These are phyloP conservation scores for Agonopterix alstromeriana DNA, from an alignment of 2,888 invertebrate genomes.

Conservation along the genomic window DNA sequence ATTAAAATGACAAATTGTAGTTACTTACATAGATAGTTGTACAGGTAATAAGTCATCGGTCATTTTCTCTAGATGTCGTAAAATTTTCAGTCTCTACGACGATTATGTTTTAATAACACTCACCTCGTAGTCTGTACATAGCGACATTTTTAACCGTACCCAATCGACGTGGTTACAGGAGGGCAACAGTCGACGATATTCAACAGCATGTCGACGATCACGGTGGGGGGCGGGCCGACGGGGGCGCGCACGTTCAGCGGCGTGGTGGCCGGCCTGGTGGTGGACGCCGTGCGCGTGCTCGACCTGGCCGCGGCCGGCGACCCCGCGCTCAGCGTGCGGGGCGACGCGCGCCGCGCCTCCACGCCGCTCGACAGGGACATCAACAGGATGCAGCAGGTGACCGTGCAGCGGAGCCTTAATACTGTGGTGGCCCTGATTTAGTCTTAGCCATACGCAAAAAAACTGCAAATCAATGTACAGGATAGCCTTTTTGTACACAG, in stretches of 20 bases:
- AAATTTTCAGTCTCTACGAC: too few species aligned
- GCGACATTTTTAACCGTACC: not conserved
- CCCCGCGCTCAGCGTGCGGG: conserved; percentile 84
- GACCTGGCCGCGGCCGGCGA: conserved; percentile 92
- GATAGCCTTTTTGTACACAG: too few species aligned
- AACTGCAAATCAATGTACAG: too few species aligned
- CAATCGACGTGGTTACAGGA: conserved; percentile 68
- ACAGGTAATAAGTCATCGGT: too few species aligned
- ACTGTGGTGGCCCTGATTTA: too few species aligned
- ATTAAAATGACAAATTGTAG: too few species aligned
- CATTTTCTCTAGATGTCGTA: too few species aligned
- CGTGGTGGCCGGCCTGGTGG: conserved; percentile 91
- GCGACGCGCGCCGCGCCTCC: conserved; percentile 88
- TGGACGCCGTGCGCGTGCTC: conserved; percentile 89
- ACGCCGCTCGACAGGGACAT: conserved; percentile 86
- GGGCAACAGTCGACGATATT: conserved; percentile 91
- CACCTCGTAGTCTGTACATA: too few species aligned
- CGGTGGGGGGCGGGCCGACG: conserved; percentile 81
- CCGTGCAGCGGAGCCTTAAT: too few species aligned
- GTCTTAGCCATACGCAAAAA: too few species aligned
- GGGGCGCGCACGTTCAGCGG: conserved; percentile 87
- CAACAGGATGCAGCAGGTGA: conserved; percentile 92
- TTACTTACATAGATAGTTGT: too few species aligned
- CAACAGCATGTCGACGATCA: conserved; percentile 93
- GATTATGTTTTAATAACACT: too few species aligned